Evolutionary conservation across 53 echinoderm and acorn worm species (phyloP), one percentile per base, ranked within the genome.

Genomic region (Zoroaster sp.): DNA sequence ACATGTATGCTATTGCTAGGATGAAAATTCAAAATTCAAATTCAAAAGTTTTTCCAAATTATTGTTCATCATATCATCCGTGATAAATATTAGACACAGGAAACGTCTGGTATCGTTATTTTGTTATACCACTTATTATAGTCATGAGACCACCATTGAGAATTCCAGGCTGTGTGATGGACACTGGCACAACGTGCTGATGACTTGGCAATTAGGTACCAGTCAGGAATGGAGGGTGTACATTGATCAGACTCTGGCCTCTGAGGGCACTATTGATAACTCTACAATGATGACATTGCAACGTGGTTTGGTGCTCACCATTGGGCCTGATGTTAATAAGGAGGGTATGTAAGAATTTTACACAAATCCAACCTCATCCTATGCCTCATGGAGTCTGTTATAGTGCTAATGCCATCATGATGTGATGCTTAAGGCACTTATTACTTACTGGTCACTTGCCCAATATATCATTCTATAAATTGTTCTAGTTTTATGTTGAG

Each of bases 221-320:
- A 30, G 41, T 20, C 18, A 41, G 41, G 46, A 42, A 32, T 82
- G 82, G 82, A 82, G 66, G 82, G 5, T 68, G 25, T 82, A 67
- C 82, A 67, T 82, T 10, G 82, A 82, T 42, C 66, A 82, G 44
- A 30, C 67, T 2, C 30, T 82, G 82, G 34, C 82, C 13, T 66
- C 66, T 30, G 66, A 82, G 82, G 82, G 82, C 66, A 13, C 42
- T 82, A n/a, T 82, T 11, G 2, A 40, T 66, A n/a, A n/a, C n/a
- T 41, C 18, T 31, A 4, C 67, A 33, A 13, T 66, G 13, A 40
- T 14, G 14, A 66, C 4, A 25, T 17, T 82, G 1, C 82, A 66
- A 17, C 53, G 59, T 21, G 82, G 66, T 0, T 67, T 82, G 68
- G 13, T 30, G 7, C 66, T 82, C 35, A 66, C 66, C 33, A 66